phyloP scores from a whole-genome alignment of 2,113 vertebrate species.

The Pandion haliaetus region DNA sequence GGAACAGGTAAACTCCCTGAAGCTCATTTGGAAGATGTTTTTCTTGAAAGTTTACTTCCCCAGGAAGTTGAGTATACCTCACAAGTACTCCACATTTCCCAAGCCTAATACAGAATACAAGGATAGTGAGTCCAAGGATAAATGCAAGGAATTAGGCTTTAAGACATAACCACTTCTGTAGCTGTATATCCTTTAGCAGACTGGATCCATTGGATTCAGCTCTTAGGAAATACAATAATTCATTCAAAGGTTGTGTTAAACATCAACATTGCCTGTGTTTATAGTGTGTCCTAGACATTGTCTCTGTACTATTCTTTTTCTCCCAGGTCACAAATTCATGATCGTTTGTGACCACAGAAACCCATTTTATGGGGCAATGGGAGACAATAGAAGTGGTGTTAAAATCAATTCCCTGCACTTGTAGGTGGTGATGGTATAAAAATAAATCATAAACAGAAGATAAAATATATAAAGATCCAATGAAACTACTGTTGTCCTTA shows the following conservation, averaged over 20 bases:
- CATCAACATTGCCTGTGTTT: neutral
- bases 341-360: neutral
- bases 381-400: neutral
- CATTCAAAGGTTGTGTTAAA: neutral
- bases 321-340: neutral
- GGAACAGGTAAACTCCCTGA: neutral
- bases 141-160: neutral
- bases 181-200: neutral
- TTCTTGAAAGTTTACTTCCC: neutral
- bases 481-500: neutral
- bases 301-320: neutral
- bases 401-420: neutral
- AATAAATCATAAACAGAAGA: neutral
- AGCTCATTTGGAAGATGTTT: neutral
- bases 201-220: neutral
- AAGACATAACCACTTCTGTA: neutral
- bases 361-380: rapidly evolving
- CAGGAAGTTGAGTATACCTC: neutral
- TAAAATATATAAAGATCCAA: neutral
- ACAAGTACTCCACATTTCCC: neutral
- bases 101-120: neutral
- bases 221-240: neutral
- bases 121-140: neutral
- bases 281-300: neutral
- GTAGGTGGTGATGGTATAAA: neutral